phyloP scores from a whole-genome alignment of 2,888 invertebrate species.

The Lottia gigantea region DNA sequence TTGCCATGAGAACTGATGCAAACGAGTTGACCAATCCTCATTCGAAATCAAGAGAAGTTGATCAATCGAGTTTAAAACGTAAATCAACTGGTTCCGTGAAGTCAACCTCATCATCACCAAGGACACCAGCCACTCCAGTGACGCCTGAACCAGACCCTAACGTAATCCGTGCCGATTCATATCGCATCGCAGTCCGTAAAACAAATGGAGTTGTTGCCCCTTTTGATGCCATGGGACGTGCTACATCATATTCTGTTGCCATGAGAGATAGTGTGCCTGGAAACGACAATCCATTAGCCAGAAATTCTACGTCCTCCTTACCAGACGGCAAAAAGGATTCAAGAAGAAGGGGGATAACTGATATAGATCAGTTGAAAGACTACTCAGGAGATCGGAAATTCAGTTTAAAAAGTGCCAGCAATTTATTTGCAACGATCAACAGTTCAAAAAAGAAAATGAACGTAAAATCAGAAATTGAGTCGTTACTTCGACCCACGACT shows the following conservation, averaged over 20 bases:
- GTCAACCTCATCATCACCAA: conserved; percentile 5
- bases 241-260: conserved; percentile 52
- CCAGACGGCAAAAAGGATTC: conserved; percentile 37
- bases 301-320: conserved; percentile 14
- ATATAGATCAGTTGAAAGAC: conserved; percentile 53
- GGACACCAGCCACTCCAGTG: conserved; percentile 14
- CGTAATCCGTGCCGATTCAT: conserved; percentile 53
- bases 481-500: conserved; percentile 9
- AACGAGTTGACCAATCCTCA: neutral
- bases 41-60: neutral
- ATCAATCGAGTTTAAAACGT: neutral
- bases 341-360: conserved; percentile 55
- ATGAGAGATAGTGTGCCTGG: conserved; percentile 38
- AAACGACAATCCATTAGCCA: conserved; percentile 7
- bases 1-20: conserved; percentile 41
- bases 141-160: conserved; percentile 34
- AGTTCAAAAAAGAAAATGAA: conserved; percentile 27
- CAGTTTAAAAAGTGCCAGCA: conserved; percentile 12
- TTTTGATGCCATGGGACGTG: conserved; percentile 29
- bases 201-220: conserved; percentile 43
- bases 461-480: conserved; percentile 21
- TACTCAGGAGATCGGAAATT: conserved; percentile 22
- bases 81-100: neutral
- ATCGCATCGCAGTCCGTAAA: conserved; percentile 51
- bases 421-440: conserved; percentile 24